Conservation (phyloP, 2,797 vertebrate genomes). For the Myotis findleyi region DNA sequence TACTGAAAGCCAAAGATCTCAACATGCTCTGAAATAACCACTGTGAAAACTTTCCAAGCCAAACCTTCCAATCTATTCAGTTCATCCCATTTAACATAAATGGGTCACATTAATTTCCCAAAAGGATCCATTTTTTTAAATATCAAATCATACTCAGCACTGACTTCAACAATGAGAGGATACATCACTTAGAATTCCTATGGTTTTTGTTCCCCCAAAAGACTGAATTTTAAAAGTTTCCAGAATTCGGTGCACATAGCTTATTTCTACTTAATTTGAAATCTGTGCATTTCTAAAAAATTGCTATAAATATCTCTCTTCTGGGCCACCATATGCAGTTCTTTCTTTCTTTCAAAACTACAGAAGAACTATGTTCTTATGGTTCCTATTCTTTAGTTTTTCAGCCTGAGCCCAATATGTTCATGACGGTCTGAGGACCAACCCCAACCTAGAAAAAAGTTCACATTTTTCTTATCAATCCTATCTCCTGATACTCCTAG, state of each 20-base stretch:
- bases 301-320: background rate
- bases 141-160: background rate
- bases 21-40: background rate
- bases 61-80: background rate
- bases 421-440: background rate
- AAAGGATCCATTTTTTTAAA: background rate
- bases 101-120: conserved; percentile 39
- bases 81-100: conserved; percentile 50
- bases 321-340: background rate
- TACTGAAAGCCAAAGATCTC: background rate
- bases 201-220: background rate
- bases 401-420: background rate
- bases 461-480: background rate
- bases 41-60: conserved; percentile 12
- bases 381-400: background rate
- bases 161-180: background rate
- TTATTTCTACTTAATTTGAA: conserved; percentile 18
- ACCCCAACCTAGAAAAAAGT: background rate
- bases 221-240: background rate
- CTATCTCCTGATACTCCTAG: background rate
- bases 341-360: conserved; percentile 31
- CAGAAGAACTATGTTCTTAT: background rate
- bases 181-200: background rate
- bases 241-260: background rate
- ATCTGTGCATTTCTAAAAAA: background rate